Conservation (phyloP, 2,797 vertebrate genomes). For the Eospalax fontanierii region DNA sequence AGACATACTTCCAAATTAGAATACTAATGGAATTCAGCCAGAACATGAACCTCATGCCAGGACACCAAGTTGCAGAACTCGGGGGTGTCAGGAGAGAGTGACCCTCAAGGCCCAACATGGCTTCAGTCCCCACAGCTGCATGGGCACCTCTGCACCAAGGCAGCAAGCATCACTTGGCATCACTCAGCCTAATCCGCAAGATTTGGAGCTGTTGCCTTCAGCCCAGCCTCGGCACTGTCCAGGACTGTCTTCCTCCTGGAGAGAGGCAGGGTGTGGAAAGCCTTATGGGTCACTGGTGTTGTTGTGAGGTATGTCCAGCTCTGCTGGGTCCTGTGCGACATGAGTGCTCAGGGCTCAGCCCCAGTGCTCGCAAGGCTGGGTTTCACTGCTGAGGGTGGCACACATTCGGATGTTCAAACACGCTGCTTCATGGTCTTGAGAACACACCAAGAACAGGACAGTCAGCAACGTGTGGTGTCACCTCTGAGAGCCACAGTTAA, state of each 20-base stretch:
- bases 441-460: slow-evolving; percentile 55
- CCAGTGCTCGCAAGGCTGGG: not conserved
- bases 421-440: not conserved
- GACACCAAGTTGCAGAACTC: not conserved
- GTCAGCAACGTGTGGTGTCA: not conserved
- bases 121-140: not conserved
- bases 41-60: slow-evolving; percentile 4
- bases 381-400: not conserved
- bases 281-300: fast-evolving
- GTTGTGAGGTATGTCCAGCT: fast-evolving
- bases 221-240: not conserved
- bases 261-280: not conserved
- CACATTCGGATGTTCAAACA: no score
- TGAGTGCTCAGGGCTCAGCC: not conserved
- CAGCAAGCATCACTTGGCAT: not conserved
- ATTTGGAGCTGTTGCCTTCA: no score
- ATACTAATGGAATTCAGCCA: slow-evolving; percentile 51
- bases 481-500: slow-evolving; percentile 68
- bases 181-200: not conserved
- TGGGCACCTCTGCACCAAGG: not conserved
- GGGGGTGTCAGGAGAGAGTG: not conserved
- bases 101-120: not conserved
- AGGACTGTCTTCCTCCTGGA: no score
- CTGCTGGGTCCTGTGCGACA: no score
- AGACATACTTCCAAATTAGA: slow-evolving; percentile 71